A percentile compares a stretch with the other conserved stretches of the same genome.
These are phyloP conservation scores for Dipodomys stephensi DNA, from an alignment of 2,113 vertebrate genomes.

Conservation along the genomic window DNA sequence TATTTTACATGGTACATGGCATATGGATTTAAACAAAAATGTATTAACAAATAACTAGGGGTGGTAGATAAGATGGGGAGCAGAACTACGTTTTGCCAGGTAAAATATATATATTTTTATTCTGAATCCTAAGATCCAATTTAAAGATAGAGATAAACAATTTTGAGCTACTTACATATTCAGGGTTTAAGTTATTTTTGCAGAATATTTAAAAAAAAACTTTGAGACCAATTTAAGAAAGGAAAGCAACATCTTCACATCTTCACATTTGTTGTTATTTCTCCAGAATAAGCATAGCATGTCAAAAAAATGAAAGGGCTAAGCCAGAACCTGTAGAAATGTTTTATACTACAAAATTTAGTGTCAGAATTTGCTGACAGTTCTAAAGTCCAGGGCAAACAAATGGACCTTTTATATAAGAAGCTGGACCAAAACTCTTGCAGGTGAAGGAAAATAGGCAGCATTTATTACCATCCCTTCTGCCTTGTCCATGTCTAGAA, in stretches of 20 bases:
- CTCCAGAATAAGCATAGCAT: not conserved
- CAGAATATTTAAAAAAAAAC: not conserved
- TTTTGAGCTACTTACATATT: slow-evolving; percentile 10
- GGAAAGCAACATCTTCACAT: not conserved
- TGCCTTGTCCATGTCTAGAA: not conserved
- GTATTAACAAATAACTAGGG: not conserved
- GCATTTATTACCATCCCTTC: not conserved
- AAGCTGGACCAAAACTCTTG: not conserved
- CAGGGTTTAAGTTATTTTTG: not conserved
- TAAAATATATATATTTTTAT: not conserved
- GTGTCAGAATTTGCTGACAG: not conserved
- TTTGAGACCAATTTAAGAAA: not conserved
- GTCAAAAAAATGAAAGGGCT: not conserved
- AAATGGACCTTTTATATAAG: not conserved
- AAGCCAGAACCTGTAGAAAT: not conserved
- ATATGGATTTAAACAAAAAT: not conserved
- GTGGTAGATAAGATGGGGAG: not conserved
- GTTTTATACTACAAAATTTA: not conserved
- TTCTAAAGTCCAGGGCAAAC: not conserved
- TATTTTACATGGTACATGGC: not conserved
- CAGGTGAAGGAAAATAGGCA: not conserved
- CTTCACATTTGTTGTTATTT: not conserved
- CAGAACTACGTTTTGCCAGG: not conserved
- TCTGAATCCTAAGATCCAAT: not conserved
- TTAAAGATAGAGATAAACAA: not conserved